Percentiles rank a stretch among this genome's conserved stretches.
These are phyloP conservation scores for Cosmia pyralina DNA, from an alignment of 2,888 invertebrate species.

Conservation along the genomic window DNA sequence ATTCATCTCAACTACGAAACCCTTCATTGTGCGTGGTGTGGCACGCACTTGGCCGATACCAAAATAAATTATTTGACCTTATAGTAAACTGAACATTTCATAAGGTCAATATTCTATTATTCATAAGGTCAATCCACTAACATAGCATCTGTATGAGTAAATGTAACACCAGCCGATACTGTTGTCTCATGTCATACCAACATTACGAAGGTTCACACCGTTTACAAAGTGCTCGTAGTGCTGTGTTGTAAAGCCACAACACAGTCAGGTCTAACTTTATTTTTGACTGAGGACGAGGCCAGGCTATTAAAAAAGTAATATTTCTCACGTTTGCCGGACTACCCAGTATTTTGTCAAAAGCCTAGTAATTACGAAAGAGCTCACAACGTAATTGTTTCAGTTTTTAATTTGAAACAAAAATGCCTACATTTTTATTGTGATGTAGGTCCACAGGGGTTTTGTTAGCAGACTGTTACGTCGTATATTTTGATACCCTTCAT, in stretches of 20 bases:
- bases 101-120: too few species aligned
- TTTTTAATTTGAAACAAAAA: constrained; percentile 49
- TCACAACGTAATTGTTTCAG: constrained; percentile 52
- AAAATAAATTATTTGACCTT: too few species aligned
- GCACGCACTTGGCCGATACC: too few species aligned
- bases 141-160: too few species aligned
- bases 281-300: neutral
- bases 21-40: too few species aligned
- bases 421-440: constrained; percentile 39
- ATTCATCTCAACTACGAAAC: too few species aligned
- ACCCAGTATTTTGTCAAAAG: constrained; percentile 33
- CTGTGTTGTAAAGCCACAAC: neutral
- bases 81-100: too few species aligned
- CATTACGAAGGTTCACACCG: neutral
- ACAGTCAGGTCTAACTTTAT: neutral
- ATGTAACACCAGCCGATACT: neutral
- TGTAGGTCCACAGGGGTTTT: constrained; percentile 23
- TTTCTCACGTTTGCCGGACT: neutral
- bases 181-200: neutral
- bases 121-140: too few species aligned
- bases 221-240: neutral
- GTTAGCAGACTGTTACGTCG: constrained; percentile 27
- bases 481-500: constrained; percentile 43
- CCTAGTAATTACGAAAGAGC: constrained; percentile 47
- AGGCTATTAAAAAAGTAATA: constrained; percentile 15